A percentile compares a stretch with the other conserved stretches of the same genome.
Conservation (phyloP, 2,797 vertebrate species). For the Lagocephalus sceleratus region DNA sequence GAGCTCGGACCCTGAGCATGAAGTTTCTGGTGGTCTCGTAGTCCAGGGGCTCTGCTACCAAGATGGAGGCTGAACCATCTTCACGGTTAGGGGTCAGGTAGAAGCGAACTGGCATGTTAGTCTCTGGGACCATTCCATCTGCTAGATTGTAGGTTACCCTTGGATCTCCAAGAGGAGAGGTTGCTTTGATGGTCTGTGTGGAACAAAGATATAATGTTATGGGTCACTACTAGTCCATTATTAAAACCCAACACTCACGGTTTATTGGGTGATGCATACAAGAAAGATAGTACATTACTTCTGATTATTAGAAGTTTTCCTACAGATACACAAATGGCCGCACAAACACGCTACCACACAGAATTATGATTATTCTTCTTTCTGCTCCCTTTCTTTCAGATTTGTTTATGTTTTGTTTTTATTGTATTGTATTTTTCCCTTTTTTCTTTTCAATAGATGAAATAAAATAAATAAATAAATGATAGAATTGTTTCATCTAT, state of each 20-base stretch:
- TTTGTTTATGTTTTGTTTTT: no score
- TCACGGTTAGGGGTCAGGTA: slow-evolving; percentile 88
- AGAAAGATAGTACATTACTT: background rate
- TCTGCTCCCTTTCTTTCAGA: no score
- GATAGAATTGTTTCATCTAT: no score
- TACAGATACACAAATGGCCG: no score
- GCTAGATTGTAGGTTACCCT: slow-evolving; percentile 86
- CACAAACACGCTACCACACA: no score
- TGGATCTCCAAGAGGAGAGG: slow-evolving; percentile 83
- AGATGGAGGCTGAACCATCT: slow-evolving; percentile 84
- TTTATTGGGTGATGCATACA: background rate
- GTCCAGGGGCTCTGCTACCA: slow-evolving; percentile 86
- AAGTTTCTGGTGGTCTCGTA: slow-evolving; percentile 86
- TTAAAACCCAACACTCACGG: no score
- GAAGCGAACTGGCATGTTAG: slow-evolving; percentile 88
- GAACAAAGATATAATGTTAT: slow-evolving; percentile 3
- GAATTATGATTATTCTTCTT: no score
- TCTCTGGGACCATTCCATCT: slow-evolving; percentile 86
- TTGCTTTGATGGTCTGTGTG: slow-evolving; percentile 82
- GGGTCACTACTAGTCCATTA: no score
- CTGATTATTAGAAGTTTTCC: no score
- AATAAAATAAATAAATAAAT: no score
- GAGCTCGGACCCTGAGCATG: slow-evolving; percentile 82
- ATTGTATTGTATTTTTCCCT: no score
- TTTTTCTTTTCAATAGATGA: no score